Percentiles rank a stretch among this genome's conserved stretches.
These are phyloP conservation scores for Noctuana brunneofusca DNA, from an alignment of 2,888 invertebrate species.

Conservation along the genomic window DNA sequence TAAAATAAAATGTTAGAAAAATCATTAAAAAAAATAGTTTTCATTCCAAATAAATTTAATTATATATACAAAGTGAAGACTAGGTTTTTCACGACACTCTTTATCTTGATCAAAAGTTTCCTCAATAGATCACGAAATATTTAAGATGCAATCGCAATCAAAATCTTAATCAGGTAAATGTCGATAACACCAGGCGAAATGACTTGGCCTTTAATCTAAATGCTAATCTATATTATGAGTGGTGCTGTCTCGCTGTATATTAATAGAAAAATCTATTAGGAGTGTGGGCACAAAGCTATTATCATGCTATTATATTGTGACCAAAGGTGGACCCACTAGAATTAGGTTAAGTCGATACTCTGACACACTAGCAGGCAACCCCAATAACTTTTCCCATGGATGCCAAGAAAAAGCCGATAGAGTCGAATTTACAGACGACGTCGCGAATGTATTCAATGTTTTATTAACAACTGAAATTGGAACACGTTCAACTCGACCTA, in stretches of 20 bases:
- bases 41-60: too few species aligned
- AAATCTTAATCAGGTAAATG: conserved; percentile 39
- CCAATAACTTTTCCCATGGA: conserved; percentile 8
- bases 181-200: conserved; percentile 45
- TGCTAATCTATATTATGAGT: conserved; percentile 61
- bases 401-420: conserved; percentile 14
- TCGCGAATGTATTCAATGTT: neutral
- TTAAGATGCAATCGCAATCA: conserved; percentile 54
- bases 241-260: conserved; percentile 43
- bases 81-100: too few species aligned
- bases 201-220: conserved; percentile 67
- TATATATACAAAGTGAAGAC: too few species aligned
- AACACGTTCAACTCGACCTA: too few species aligned
- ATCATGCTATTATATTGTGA: too few species aligned
- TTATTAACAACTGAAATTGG: too few species aligned
- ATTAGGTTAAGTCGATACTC: conserved; percentile 23
- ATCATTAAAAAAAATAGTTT: too few species aligned
- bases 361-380: neutral
- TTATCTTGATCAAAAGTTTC: neutral
- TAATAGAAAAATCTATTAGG: conserved; percentile 34
- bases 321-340: conserved; percentile 12
- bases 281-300: too few species aligned
- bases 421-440: conserved; percentile 7
- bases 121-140: conserved; percentile 37
- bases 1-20: too few species aligned